Base-by-base conservation (phyloP, 2,113 vertebrate species). In the Sula dactylatra region DNA sequence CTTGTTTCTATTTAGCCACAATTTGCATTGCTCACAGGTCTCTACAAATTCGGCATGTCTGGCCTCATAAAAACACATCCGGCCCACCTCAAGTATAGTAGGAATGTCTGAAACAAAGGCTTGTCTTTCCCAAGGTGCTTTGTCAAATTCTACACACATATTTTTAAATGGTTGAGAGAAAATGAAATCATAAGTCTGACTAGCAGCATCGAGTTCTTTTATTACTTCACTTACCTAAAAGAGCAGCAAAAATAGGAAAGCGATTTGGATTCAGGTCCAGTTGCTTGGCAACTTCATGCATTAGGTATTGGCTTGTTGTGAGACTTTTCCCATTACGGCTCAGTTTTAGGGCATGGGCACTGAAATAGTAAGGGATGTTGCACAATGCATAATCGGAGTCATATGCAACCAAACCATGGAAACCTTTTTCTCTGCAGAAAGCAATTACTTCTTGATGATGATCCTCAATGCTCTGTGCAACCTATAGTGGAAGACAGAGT, bases 371-470 rank as follows among this genome's bases (percentile, higher is more conserved):
- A 19, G 99, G 99, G 98, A 99, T 98, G 98, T 99, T 99, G 98
- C 99, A 99, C 98, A 99, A 98, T 21, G 99, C 99, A 71, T 99
- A 99, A 97, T 99, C 99, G 5, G 99, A 99, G 98, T 99, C 99
- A 71, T 99, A 99, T 7, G 99, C 99, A 85, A 99, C 98, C 97
- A 99, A 97, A 95, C 99, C 99, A 67, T 99, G 99, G 98, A 99
- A 99, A 87, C 99, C 99, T 31, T 99, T 99, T 97, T 99, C 99
- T 98, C 98, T 98, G 98, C 98, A 99, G 97, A 99, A 99, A 97
- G 98, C 98, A 89, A 99, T 99, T 98, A 99, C 99, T 98, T 99
- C 99, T 98, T 99, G 99, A 98, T 99, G 99, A 97, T 99, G 99
- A 98, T 99, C 99, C 96, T 99, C 99, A 70, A 99, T 98, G 98